Evolutionary conservation across 92 coral and sea anemone genomes (phyloP), one percentile per base, ranked within the genome.

Genomic region (Epizoanthus stellaris): DNA sequence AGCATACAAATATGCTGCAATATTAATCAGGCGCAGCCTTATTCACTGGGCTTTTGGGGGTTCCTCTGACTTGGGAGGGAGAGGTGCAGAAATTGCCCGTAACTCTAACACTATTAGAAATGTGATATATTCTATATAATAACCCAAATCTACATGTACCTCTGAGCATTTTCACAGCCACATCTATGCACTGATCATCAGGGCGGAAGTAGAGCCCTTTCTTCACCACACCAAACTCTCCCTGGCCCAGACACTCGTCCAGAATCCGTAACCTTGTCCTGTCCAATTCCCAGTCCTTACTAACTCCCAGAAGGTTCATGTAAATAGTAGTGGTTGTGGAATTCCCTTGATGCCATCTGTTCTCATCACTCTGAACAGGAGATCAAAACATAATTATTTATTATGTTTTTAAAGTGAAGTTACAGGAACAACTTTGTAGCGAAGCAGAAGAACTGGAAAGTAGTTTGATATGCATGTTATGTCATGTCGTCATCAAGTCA

Each of bases 271-370:
- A 13, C n/a, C 42, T 76, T 34, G 40, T 36, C 68, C 68, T 3
- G 52, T 57, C 53, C 8, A 76, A 49, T 39, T 76, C 81, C 81
- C 81, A 76, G 49, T 76, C 67, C 19, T 3, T 3, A 5, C 67
- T 58, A 5, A 76, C 81, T 4, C 81, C 81, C 59, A 76, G 81
- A 4, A 76, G n/a, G 6, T 76, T 76, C 81, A 76, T 76, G 81
- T 75, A 75, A 19, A 75, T 8, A 23, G 80, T 67, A 12, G 80
- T 75, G 12, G n/a, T 73, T 61, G 5, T 8, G 20, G 79, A 49
- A 5, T 4, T 53, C 42, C 63, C 12, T 34, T 76, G 9, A 17
- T 40, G 52, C 61, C 13, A 67, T 0, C 17, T 59, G 36, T 12
- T 19, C 23, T 12, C 81, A 76, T 49, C 25, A 57, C 17, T 49